Evolutionary conservation across 2,113 vertebrate genomes (phyloP).

Genomic region (Macquaria australasica): DNA sequence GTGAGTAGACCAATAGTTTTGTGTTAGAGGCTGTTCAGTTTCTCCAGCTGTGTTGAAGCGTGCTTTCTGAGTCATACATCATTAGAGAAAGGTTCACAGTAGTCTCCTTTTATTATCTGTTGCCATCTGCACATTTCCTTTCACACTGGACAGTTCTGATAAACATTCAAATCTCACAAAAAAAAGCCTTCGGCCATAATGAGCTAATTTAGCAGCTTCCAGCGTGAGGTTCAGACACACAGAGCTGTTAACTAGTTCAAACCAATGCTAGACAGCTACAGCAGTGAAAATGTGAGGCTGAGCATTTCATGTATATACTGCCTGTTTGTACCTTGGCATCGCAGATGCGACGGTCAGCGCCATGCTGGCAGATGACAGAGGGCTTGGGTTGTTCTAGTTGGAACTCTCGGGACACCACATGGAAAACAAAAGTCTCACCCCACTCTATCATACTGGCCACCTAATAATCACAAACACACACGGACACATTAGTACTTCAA

Average conservation of each 20-base stretch:
- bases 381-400: conserved; percentile 97
- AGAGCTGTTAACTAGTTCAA: not conserved
- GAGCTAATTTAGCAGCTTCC: conserved; percentile 35
- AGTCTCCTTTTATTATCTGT: conserved; percentile 13
- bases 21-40: not conserved
- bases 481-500: not conserved
- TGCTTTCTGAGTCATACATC: conserved; percentile 36
- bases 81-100: conserved; percentile 33
- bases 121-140: conserved; percentile 23
- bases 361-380: conserved; percentile 93
- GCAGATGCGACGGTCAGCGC: conserved; percentile 94
- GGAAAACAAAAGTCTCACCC: conserved; percentile 95
- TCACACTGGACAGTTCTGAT: conserved; percentile 25
- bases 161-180: conserved; percentile 25
- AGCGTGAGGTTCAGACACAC: conserved; percentile 5
- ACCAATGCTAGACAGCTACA: conserved; percentile 16
- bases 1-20: conserved; percentile 32
- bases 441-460: conserved; percentile 92
- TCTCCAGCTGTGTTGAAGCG: conserved; percentile 16
- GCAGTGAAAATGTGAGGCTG: not conserved
- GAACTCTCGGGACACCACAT: conserved; percentile 94
- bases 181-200: conserved; percentile 28
- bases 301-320: not conserved
- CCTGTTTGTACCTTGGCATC: conserved; percentile 89
- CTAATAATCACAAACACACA: conserved; percentile 77